Evolutionary conservation across 2,888 invertebrate species (phyloP), one percentile per base, ranked within the genome.

Genomic region (Lithosia quadra): DNA sequence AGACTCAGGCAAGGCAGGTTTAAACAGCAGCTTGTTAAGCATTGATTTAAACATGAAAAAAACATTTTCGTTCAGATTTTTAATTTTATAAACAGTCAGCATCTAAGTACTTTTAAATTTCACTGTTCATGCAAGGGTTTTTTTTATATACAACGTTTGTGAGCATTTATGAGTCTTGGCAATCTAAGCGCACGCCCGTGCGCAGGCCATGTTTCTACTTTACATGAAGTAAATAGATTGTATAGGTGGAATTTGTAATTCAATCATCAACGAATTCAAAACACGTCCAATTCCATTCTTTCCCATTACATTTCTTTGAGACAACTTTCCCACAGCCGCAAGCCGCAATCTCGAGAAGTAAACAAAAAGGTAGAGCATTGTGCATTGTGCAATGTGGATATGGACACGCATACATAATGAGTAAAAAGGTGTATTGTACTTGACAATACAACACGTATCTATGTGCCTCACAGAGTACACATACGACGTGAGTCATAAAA

Each of bases 291-390:
- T n/a, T n/a, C n/a, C n/a, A n/a, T 15, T 33, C 18, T 49, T 49
- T 24, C 24, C 34, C 59, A 28, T 59, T 33, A n/a, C 59, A 59
- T 36, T 36, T 10, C n/a, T 36, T 28, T n/a, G n/a, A 2, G 49
- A 34, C 53, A 65, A 66, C 34, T 66, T 78, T 80, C 78, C 64
- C 80, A 80, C 63, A 53, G n/a, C 64, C 59, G 56, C 36, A 63
- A 13, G 9, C 34, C 63, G 60, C 33, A 58, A 43, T 64, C 24
- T 55, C 43, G 39, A 56, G 53, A 21, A 43, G 43, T 59, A 55
- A 36, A 63, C 9, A 69, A 65, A 68, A 70, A 56, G 53, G 49
- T 49, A n/a, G 53, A 60, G 63, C 61, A 70, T 71, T 74, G 64
- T 68, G 62, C 60, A 71, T 75, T 78, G 75, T 71, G 60, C 24